Evolutionary conservation across 1,140 invertebrate genomes (phyloP).

Genomic region (Drosophila ficusphila): DNA sequence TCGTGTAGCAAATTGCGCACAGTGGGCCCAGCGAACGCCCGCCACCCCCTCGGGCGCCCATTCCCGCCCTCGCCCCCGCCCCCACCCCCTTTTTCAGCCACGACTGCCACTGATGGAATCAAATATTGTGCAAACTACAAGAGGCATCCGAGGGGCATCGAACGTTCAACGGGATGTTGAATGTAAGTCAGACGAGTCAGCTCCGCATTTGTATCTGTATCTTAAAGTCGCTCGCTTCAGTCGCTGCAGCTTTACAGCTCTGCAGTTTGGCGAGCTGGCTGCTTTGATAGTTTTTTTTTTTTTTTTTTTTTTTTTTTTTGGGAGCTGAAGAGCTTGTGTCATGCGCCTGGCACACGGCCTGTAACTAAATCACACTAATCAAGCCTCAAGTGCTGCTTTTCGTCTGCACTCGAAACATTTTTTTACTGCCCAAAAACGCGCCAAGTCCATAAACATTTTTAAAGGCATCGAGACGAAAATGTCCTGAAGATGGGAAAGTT

Average conservation of each 20-base stretch:
- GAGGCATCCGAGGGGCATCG: conserved; percentile 61
- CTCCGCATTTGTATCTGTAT: conserved; percentile 41
- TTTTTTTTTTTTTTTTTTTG: too few relatives aligned
- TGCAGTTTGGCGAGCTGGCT: conserved; percentile 1
- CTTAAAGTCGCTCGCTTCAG: conserved; percentile 15
- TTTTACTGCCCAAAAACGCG: conserved; percentile 17
- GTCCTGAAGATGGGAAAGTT: conserved; percentile 20
- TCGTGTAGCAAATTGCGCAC: conserved; percentile 80
- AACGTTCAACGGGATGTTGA: conserved; percentile 69
- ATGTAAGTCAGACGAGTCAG: conserved; percentile 53
- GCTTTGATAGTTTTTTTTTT: neutral
- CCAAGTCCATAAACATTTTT: conserved; percentile 10
- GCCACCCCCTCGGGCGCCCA: conserved; percentile 16
- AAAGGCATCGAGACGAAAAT: conserved; percentile 1
- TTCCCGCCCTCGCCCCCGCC: conserved; percentile 7
- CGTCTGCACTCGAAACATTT: conserved; percentile 39
- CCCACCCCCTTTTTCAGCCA: neutral
- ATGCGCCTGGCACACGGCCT: conserved; percentile 81
- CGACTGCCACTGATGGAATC: conserved; percentile 69
- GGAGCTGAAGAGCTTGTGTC: conserved; percentile 53
- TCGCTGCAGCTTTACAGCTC: too few relatives aligned
- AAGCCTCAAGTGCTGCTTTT: conserved; percentile 73
- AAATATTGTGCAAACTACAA: conserved; percentile 82
- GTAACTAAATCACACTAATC: conserved; percentile 83
- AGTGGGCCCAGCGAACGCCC: conserved; percentile 63